Conservation (phyloP, 2,888 invertebrate species). For the Drosophila birchii region DNA sequence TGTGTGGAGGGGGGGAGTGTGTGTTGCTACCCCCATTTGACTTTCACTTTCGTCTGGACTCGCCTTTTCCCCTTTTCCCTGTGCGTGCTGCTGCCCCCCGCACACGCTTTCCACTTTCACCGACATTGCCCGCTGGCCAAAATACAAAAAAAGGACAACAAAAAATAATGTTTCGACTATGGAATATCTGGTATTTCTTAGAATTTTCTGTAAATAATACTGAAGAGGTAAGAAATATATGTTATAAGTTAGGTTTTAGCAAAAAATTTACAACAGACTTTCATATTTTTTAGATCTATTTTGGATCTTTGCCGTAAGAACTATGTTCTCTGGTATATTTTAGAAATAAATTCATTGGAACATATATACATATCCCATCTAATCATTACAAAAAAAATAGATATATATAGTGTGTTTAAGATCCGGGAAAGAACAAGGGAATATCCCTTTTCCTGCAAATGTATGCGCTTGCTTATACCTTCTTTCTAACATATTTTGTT, state of each 20-base stretch:
- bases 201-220: not conserved
- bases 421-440: no score
- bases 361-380: no score
- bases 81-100: constrained; percentile 4
- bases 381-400: no score
- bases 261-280: not conserved
- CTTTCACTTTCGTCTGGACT: constrained; percentile 65
- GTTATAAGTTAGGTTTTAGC: not conserved
- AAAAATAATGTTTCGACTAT: not conserved
- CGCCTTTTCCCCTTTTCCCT: constrained; percentile 35
- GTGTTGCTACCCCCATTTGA: constrained; percentile 67
- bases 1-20: constrained; percentile 20
- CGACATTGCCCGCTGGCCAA: constrained; percentile 52
- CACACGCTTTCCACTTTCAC: constrained; percentile 14
- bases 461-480: no score
- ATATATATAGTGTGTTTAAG: no score
- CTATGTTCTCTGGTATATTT: no score
- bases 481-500: no score
- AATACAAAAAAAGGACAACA: not conserved
- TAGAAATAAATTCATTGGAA: no score
- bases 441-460: no score
- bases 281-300: no score
- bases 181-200: not conserved
- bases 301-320: no score
- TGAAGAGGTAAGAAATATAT: not conserved